Evolutionary conservation across 2,113 vertebrate species (phyloP).

Genomic region (Smithornis capensis): DNA sequence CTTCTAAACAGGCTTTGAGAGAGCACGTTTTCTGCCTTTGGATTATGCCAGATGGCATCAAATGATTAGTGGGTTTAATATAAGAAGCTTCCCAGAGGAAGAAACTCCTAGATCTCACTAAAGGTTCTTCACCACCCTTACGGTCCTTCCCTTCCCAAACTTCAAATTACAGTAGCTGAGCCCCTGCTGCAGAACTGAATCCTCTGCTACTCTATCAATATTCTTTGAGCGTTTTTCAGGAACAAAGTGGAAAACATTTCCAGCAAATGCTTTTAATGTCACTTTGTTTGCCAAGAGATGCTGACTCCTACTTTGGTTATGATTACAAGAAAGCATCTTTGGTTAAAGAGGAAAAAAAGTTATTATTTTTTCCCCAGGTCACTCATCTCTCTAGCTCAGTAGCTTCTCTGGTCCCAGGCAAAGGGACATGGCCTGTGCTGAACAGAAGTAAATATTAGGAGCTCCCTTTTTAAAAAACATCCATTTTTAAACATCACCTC

Average conservation of each 20-base stretch:
- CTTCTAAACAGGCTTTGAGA: conserved; percentile 30
- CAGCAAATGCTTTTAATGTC: conserved; percentile 71
- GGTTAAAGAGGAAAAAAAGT: conserved; percentile 39
- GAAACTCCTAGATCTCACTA: background rate
- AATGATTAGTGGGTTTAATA: conserved; percentile 54
- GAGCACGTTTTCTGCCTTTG: background rate
- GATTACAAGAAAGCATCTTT: conserved; percentile 37
- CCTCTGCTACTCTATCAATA: background rate
- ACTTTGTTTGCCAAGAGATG: conserved; percentile 59
- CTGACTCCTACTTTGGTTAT: conserved; percentile 28
- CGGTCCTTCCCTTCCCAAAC: background rate
- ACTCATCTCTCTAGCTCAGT: background rate
- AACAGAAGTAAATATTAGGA: background rate
- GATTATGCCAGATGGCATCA: conserved; percentile 9
- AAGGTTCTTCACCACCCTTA: background rate
- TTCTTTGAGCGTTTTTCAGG: conserved; percentile 36
- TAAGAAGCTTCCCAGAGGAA: background rate
- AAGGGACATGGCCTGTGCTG: background rate
- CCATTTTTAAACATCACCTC: background rate
- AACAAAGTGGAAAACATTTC: conserved; percentile 57
- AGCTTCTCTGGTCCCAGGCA: background rate
- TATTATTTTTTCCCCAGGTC: background rate
- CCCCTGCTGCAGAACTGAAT: background rate
- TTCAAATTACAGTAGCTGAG: conserved; percentile 14
- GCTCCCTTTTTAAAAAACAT: background rate